phyloP scores from a whole-genome alignment of 1,140 invertebrate genomes.

The Leptinotarsa texana region DNA sequence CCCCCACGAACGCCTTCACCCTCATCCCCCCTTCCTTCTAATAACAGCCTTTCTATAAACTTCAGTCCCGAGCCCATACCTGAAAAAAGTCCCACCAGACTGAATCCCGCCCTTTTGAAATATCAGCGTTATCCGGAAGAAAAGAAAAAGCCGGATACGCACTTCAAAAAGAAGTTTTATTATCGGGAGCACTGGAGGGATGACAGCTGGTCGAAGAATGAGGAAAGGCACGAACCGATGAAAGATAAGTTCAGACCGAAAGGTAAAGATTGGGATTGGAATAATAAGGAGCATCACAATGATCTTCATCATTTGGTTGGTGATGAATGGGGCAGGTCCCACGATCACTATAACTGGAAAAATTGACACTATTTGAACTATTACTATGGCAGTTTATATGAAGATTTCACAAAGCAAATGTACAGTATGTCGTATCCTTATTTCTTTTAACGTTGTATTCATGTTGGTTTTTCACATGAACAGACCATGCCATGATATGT shows the following conservation, averaged over 20 bases:
- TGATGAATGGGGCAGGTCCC: constrained; percentile 38
- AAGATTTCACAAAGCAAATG: constrained; percentile 45
- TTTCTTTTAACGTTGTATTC: constrained; percentile 42
- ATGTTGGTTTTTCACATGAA: neutral
- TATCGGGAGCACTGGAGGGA: constrained; percentile 66
- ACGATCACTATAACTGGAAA: constrained; percentile 41
- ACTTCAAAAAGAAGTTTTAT: constrained; percentile 82
- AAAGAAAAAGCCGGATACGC: constrained; percentile 60
- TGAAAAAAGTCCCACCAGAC: constrained; percentile 40
- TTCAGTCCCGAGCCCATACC: constrained; percentile 55
- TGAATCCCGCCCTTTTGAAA: constrained; percentile 61
- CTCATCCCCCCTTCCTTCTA: constrained; percentile 58
- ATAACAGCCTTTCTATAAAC: constrained; percentile 47
- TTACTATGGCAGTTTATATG: constrained; percentile 34
- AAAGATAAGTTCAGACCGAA: constrained; percentile 66
- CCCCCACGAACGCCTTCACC: constrained; percentile 72
- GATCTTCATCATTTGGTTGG: constrained; percentile 22
- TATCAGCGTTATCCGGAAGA: constrained; percentile 67
- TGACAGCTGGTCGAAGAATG: constrained; percentile 54
- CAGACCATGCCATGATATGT: constrained; percentile 1
- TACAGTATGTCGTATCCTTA: constrained; percentile 33
- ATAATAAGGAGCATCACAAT: constrained; percentile 53
- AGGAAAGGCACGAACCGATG: constrained; percentile 40
- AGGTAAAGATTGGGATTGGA: constrained; percentile 77
- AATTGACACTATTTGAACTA: constrained; percentile 40